These are phyloP conservation scores for Macquaria ambigua DNA, from an alignment of 2,113 vertebrate genomes.

Conservation along the genomic window DNA sequence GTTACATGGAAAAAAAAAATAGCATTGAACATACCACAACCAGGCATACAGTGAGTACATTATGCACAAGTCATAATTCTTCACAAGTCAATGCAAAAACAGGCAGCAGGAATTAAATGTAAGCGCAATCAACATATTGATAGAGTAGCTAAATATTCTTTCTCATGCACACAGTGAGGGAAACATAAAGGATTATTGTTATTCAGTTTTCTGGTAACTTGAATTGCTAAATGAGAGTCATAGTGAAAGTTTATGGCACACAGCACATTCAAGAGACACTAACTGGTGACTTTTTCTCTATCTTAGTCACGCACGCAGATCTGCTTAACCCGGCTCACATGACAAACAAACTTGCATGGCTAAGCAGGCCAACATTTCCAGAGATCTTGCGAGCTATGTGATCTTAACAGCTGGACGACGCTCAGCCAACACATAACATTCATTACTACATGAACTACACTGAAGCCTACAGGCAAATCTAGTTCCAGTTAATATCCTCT, in stretches of 20 bases:
- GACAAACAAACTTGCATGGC: slow-evolving; percentile 50
- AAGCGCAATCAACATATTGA: neutral
- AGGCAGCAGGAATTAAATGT: neutral
- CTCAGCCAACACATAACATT: slow-evolving; percentile 1
- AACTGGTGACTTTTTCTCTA: neutral
- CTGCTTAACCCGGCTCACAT: slow-evolving; percentile 35
- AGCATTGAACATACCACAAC: neutral
- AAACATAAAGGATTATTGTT: neutral
- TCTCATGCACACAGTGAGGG: neutral
- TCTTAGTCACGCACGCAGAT: slow-evolving; percentile 7
- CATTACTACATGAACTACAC: neutral
- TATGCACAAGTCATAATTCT: too few relatives aligned
- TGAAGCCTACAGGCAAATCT: neutral
- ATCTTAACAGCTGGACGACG: slow-evolving; percentile 24
- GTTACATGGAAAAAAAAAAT: slow-evolving; percentile 40
- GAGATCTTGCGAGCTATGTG: slow-evolving; percentile 14
- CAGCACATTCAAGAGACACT: neutral
- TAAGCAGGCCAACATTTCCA: slow-evolving; percentile 35
- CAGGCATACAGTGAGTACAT: neutral
- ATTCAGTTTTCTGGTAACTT: neutral
- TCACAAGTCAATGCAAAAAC: neutral
- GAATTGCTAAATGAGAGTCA: neutral
- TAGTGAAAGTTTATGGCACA: accelerated
- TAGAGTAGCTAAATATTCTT: neutral
- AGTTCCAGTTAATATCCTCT: neutral